These are phyloP conservation scores for Entomyzon cyanotis DNA, from an alignment of 2,113 vertebrate genomes.

Conservation along the genomic window DNA sequence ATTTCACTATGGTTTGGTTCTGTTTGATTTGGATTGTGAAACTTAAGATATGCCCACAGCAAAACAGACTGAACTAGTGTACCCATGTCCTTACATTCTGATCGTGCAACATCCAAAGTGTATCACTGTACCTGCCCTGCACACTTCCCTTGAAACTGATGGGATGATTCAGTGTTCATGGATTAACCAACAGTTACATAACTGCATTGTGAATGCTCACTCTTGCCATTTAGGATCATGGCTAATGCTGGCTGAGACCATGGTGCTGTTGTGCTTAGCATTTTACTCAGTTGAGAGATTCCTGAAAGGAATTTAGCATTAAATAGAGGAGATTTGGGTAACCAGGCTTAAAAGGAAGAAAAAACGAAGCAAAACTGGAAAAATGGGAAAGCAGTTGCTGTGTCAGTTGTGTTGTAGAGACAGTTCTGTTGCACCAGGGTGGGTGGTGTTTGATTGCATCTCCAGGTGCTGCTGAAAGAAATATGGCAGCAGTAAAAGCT, in stretches of 20 bases:
- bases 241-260: neutral
- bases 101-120: neutral
- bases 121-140: neutral
- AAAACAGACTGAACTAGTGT: neutral
- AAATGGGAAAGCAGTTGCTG: neutral
- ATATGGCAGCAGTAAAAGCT: neutral
- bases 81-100: neutral
- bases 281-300: neutral
- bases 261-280: rapidly evolving
- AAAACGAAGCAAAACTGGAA: neutral
- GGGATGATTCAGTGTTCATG: neutral
- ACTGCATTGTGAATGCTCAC: neutral
- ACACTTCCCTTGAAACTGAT: neutral
- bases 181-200: neutral
- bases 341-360: neutral
- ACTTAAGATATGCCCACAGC: neutral
- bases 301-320: neutral
- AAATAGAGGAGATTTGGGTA: neutral
- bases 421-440: neutral
- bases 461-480: neutral
- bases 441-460: neutral
- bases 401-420: neutral
- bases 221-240: neutral
- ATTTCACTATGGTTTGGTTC: no score
- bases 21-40: no score